Base-by-base conservation (phyloP, 2,888 invertebrate species). In the Malacosoma neustria region DNA sequence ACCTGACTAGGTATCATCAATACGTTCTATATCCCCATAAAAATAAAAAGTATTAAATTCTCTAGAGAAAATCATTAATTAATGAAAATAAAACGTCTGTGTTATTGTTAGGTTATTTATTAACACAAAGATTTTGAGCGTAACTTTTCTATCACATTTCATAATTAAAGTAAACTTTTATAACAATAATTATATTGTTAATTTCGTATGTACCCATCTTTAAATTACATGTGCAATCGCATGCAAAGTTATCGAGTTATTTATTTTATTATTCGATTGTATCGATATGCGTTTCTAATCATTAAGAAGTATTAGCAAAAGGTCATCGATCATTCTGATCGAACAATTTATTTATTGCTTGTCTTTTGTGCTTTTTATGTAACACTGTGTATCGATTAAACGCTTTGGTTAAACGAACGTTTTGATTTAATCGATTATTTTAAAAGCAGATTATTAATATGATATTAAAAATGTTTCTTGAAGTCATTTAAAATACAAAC, bases 301-400 rank as follows among this genome's bases (percentile, higher is more conserved):
- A 66, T 66, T 67, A 60, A 52, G 47, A 48, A 49, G 51, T 46
- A 57, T 59, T 65, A 57, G 38, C 2, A 2, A 61, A 66, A 69
- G 66, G 70, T 64, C 60, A 71, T 60, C 61, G 9, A 22, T 22
- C 2, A 22, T 22, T 22, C 22, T 22, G 22, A 22, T 22, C 22
- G 22, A 22, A 1, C 22, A 9, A 22, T 22, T 22, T 22, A 22
- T 22, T 22, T 22, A 22, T 22, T 22, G 22, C 22, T 22, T 22
- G 22, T 9, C 22, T 22, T 22, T 22, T 22, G 9, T 22, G 3
- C 9, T 6, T 22, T 22, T 22, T 22, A 22, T 22, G 22, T 22
- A 22, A 22, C 22, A 22, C 22, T 22, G 5, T 22, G 6, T 22
- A 22, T 22, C 5, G 22, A 22, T 22, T 22, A 4, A 4, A 3